phyloP scores from a whole-genome alignment of 2,888 invertebrate species.

The Eilema caniola region DNA sequence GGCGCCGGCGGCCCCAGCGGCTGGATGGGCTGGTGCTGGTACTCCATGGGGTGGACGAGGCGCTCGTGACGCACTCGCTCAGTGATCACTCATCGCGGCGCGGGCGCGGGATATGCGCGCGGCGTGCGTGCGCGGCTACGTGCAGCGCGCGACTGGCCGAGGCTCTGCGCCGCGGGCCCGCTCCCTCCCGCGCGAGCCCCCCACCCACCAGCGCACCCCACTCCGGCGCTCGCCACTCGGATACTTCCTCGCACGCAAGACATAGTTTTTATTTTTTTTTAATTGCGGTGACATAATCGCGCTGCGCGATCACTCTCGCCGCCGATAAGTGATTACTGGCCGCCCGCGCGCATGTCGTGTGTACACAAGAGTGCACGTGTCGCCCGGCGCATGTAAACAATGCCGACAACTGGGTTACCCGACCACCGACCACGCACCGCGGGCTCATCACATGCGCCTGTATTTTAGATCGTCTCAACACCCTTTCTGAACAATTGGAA shows the following conservation, averaged over 20 bases:
- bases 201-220: slow-evolving; percentile 34
- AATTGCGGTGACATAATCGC: slow-evolving; percentile 72
- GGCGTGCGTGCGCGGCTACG: slow-evolving; percentile 67
- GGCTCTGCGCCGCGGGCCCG: slow-evolving; percentile 57
- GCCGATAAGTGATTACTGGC: slow-evolving; percentile 68
- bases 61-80: slow-evolving; percentile 70
- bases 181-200: slow-evolving; percentile 47
- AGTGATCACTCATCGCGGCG: slow-evolving; percentile 80
- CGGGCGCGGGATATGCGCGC: slow-evolving; percentile 62
- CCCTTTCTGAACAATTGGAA: not conserved
- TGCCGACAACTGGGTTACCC: slow-evolving; percentile 56
- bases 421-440: slow-evolving; percentile 45
- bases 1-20: slow-evolving; percentile 89
- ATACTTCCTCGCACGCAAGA: slow-evolving; percentile 55
- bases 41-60: slow-evolving; percentile 78
- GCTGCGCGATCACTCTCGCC: slow-evolving; percentile 71
- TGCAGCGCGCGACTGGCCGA: slow-evolving; percentile 68
- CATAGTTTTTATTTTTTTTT: slow-evolving; percentile 58
- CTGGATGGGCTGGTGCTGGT: slow-evolving; percentile 82
- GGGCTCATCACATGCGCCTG: slow-evolving; percentile 37
- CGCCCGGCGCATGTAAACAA: slow-evolving; percentile 71
- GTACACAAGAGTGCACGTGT: slow-evolving; percentile 66
- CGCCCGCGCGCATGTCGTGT: slow-evolving; percentile 53
- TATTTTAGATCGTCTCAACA: not conserved
- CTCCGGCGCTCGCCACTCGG: slow-evolving; percentile 28